Evolutionary conservation across 2,113 vertebrate species (phyloP), one percentile per base, ranked within the genome.

Genomic region (Sinocyclocheilus anshuiensis): DNA sequence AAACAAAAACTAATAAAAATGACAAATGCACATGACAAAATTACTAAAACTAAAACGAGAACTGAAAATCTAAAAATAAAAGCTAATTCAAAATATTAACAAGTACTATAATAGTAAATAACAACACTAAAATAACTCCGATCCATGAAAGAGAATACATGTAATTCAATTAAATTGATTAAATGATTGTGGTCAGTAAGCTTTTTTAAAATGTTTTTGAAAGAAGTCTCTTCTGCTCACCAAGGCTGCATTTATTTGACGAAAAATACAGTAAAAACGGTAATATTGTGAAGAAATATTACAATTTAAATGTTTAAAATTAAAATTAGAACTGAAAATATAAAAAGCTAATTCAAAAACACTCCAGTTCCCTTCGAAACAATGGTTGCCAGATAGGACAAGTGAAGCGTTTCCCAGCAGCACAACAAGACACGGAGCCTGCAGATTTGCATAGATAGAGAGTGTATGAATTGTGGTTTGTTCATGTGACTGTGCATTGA

Each of bases 401-500:
- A 55, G 16, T 57, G 16, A 57, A 20, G 53, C 6, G 9, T 78
- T 59, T 78, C 53, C 53, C 16, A 36, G 10, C 76, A 57, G 76
- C 50, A 57, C 76, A 33, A 20, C 76, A 33, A 20, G 6, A 80
- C 77, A 79, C 55, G 13, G 20, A 6, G 2, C 7, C 55, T 10
- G 6, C 20, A 45, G 13, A 80, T 80, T 80, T 80, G 55, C 77
- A 83, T 53, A 53, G 81, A 50, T 55, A 65, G 61, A 67, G 71
- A 67, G 39, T 39, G 69, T 7, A 75, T 36, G 15, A 20, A 15
- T 36, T 39, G 26, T 50, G 15, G 13, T 6, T 48, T 39, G 26
- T 65, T 78, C 15, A 36, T 63, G 57, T n/a, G 59, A 50, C 39
- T n/a, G 61, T 65, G 39, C 8, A 29, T 85, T 84, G 9, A 74